Evolutionary conservation across 2,113 vertebrate genomes (phyloP).

Genomic region (Capreolus pygargus): DNA sequence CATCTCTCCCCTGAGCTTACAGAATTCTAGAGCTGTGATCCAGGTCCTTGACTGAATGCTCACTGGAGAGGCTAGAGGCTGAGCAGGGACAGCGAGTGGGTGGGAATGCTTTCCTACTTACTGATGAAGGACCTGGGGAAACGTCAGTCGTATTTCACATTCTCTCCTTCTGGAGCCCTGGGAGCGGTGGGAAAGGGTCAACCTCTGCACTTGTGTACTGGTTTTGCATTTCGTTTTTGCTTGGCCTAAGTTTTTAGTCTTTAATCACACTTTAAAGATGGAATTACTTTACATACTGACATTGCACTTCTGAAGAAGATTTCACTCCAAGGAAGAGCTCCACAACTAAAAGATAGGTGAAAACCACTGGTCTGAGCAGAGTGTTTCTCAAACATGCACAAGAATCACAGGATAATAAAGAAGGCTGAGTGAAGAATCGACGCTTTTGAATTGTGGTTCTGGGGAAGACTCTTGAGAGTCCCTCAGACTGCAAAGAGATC

Average conservation of each 20-base stretch:
- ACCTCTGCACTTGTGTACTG: not conserved
- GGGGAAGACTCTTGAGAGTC: not conserved
- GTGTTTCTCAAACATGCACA: not conserved
- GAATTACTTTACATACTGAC: not conserved
- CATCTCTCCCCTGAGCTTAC: not conserved
- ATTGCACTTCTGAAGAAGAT: not conserved
- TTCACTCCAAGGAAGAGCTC: not conserved
- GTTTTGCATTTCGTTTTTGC: not conserved
- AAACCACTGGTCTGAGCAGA: not conserved
- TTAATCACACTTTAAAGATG: not conserved
- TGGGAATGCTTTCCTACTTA: not conserved
- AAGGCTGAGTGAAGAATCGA: not conserved
- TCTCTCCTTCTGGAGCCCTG: not conserved
- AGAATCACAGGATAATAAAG: not conserved
- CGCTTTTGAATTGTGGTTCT: not conserved
- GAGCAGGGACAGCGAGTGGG: not conserved
- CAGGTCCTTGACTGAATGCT: not conserved
- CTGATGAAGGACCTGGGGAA: not conserved
- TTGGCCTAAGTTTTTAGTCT: not conserved
- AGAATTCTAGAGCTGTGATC: not conserved
- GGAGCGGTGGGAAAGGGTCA: not conserved
- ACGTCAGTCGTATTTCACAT: not conserved
- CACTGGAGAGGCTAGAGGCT: not conserved
- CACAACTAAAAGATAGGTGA: not conserved
- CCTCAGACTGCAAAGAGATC: not conserved